Evolutionary conservation across 1,140 invertebrate species (phyloP).

Genomic region (Neodiprion pinetum): DNA sequence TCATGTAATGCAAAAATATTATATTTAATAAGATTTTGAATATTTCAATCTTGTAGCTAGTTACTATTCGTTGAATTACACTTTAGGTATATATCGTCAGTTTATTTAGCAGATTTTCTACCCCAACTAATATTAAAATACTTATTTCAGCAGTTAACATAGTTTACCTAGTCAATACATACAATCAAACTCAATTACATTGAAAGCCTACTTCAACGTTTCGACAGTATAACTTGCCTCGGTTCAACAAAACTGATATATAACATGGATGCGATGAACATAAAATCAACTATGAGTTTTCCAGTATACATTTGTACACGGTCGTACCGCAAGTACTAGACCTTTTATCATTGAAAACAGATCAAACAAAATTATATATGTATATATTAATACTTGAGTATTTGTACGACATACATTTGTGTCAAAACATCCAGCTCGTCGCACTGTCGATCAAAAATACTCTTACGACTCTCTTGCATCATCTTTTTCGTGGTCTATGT

Average conservation of each 20-base stretch:
- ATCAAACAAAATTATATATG: background rate
- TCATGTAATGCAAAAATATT: slow-evolving; percentile 18
- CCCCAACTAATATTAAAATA: slow-evolving; percentile 26
- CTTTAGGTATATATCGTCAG: background rate
- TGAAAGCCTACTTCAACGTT: background rate
- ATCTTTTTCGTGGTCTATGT: background rate
- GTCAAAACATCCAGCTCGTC: no score
- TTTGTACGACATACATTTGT: no score
- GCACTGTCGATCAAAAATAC: no score
- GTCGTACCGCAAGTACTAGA: no score
- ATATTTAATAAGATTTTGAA: slow-evolving; percentile 5
- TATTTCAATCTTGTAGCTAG: slow-evolving; percentile 8
- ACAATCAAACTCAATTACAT: background rate
- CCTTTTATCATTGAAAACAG: no score
- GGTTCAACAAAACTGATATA: background rate
- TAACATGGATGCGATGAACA: background rate
- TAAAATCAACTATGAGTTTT: background rate
- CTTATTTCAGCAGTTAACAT: slow-evolving; percentile 2
- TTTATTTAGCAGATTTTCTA: slow-evolving; percentile 24
- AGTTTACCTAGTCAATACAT: background rate
- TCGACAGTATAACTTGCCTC: background rate
- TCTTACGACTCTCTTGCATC: no score
- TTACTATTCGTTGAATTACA: background rate
- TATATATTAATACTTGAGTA: background rate
- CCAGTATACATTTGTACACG: no score